A percentile compares a stretch with the other conserved stretches of the same genome.
These are phyloP conservation scores for Otocyon megalotis DNA, from an alignment of 2,113 vertebrate genomes.

Conservation along the genomic window DNA sequence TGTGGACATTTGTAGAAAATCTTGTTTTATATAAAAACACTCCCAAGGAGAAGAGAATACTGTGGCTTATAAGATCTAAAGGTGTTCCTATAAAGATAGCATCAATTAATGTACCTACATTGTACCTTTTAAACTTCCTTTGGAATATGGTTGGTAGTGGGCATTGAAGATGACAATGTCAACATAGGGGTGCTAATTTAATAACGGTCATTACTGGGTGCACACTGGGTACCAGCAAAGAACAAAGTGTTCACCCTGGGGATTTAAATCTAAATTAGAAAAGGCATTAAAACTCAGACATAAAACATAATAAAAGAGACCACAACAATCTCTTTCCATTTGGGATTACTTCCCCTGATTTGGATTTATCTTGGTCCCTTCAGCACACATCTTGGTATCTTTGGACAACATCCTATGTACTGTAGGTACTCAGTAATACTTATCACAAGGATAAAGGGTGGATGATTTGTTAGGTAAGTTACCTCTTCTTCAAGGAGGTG, in stretches of 20 bases:
- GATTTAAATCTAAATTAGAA: conserved; percentile 47
- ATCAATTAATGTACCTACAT: neutral
- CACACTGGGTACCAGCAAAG: neutral
- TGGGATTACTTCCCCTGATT: neutral
- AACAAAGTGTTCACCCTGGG: neutral
- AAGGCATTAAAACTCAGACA: conserved; percentile 14
- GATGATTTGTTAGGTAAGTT: neutral
- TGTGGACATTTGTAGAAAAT: conserved; percentile 21
- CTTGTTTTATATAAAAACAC: conserved; percentile 36
- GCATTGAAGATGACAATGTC: conserved; percentile 17
- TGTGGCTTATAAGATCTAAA: conserved; percentile 16
- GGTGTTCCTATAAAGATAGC: neutral
- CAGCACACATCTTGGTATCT: neutral
- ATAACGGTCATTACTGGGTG: conserved; percentile 25
- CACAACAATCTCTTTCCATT: neutral
- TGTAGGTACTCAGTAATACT: neutral
- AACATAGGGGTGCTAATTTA: conserved; percentile 24
- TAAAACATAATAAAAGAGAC: neutral
- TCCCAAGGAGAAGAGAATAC: neutral
- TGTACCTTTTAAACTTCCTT: conserved; percentile 42
- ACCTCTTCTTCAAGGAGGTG: conserved; percentile 14
- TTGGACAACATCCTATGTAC: neutral
- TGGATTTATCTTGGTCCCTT: neutral
- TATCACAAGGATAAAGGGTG: neutral
- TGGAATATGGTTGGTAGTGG: conserved; percentile 18